Conservation (phyloP, 2,113 vertebrate genomes). For the Oreochromis spilurus region DNA sequence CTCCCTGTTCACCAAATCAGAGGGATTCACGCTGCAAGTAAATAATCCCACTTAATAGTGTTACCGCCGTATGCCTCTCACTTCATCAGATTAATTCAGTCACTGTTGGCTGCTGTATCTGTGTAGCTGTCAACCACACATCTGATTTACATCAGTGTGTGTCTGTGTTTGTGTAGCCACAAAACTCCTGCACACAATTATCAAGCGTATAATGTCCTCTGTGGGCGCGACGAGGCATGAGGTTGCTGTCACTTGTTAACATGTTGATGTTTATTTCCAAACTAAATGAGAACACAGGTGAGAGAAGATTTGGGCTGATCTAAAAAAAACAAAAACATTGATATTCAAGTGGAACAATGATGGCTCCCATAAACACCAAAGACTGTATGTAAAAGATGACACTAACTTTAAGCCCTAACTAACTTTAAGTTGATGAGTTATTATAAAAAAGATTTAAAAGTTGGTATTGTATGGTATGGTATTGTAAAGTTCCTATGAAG, state of each 20-base stretch:
- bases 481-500: neutral
- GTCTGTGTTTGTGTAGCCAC: neutral
- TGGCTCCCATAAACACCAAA: neutral
- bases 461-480: neutral
- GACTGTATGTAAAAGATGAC: neutral
- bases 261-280: neutral
- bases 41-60: neutral
- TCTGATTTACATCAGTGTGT: neutral
- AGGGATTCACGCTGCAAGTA: neutral
- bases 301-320: neutral
- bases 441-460: neutral
- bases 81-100: neutral
- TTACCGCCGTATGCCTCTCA: neutral
- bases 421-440: neutral
- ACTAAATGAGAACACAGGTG: neutral
- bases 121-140: neutral
- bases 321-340: neutral
- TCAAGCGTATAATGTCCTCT: neutral
- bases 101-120: neutral
- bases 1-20: neutral
- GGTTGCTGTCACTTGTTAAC: neutral
- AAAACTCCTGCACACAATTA: neutral
- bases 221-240: neutral
- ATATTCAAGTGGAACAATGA: neutral
- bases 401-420: neutral